phyloP scores from a whole-genome alignment of 1,140 invertebrate genomes.

The Drosophila littoralis region DNA sequence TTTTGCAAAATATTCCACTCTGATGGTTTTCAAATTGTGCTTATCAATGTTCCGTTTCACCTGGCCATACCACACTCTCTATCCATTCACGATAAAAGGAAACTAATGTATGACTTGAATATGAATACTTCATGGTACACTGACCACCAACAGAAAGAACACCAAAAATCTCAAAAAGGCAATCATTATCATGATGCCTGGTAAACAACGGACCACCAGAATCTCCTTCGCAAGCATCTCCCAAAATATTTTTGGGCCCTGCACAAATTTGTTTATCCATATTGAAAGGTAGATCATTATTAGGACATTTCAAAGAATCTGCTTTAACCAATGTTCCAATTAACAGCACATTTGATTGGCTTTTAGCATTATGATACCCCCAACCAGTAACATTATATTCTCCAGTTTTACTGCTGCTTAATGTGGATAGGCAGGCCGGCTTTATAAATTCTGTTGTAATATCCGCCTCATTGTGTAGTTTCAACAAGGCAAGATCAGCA shows the following conservation, averaged over 20 bases:
- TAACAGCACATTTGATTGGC: background rate
- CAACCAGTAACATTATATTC: constrained; percentile 10
- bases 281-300: background rate
- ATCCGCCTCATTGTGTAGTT: background rate
- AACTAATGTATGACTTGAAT: constrained; percentile 4
- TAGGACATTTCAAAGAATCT: background rate
- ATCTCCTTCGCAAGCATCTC: constrained; percentile 15
- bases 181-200: background rate
- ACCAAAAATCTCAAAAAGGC: constrained; percentile 8
- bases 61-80: constrained; percentile 17
- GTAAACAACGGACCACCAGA: constrained; percentile 33
- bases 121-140: fast-evolving
- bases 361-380: background rate
- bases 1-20: no score
- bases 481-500: constrained; percentile 21
- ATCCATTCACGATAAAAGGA: constrained; percentile 28
- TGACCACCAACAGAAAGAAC: background rate
- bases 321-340: background rate
- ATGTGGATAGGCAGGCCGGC: constrained; percentile 19
- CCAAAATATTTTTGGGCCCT: background rate
- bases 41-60: no score
- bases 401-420: background rate
- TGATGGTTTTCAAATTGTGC: no score
- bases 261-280: constrained; percentile 2
- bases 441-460: constrained; percentile 8